Evolutionary conservation across 2,113 vertebrate species (phyloP), one percentile per base, ranked within the genome.

Genomic region (Salvelinus fontinalis): DNA sequence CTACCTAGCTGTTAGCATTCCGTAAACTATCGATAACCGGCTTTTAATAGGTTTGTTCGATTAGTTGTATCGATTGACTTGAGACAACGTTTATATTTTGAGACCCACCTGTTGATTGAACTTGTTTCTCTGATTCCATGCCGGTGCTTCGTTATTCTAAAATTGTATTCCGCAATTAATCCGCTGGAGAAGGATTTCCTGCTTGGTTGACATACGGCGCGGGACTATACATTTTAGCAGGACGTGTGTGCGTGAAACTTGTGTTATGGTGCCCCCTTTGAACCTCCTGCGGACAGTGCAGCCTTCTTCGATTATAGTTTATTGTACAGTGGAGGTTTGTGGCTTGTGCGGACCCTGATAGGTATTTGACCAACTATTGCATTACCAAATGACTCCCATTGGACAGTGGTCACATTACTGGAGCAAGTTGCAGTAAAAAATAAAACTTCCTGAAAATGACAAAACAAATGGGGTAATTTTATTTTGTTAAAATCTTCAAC

Each of bases 121-220:
- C 13, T 8, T 73, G 16, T 79, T 6, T 86, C 2, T 72, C 73
- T 6, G 66, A 60, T 0, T 79, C 90, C 92, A 92, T 93, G 0
- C 3, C 81, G 4, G 29, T 39, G 20, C 16, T 22, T 75, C 67
- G 62, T 73, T 69, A 49, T 68, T 76, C 24, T 29, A 4, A 70
- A 24, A 26, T 69, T 1, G 27, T 59, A 18, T 31, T 68, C 29
- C 18, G 29, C 24, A 24, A 20, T 57, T 14, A 31, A 57, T 60
- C 78, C 44, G 70, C 27, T 11, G n/a, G 49, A 81, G 4, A 24
- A 60, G 49, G 71, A 92, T 86, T 93, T 92, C 92, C 92, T 90
- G 68, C 60, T 82, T 83, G 16, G 64, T 69, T 51, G 75, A 78
- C 71, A 75, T 66, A 75, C 73, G 73, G 78, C 51, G 76, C 51